These are phyloP conservation scores for Orcinus orca DNA, from an alignment of 2,113 vertebrate genomes.

Conservation along the genomic window DNA sequence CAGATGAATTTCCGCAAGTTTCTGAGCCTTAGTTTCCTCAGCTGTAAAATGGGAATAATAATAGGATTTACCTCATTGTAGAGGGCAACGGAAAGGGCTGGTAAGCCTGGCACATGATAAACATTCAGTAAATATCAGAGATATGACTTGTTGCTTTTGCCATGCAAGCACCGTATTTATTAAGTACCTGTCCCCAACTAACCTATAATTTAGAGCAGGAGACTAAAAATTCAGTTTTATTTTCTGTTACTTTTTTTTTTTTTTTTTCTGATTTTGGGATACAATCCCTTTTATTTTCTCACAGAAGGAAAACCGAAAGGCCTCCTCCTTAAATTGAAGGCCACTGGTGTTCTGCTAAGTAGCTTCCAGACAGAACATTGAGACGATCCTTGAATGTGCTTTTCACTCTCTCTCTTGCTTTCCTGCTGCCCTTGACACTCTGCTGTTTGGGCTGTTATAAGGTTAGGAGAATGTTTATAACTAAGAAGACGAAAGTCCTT, in stretches of 20 bases:
- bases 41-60: background rate
- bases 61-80: background rate
- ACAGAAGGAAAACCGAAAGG: background rate
- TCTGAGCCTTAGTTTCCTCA: background rate
- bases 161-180: background rate
- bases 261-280: background rate
- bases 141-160: background rate
- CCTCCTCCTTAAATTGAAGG: background rate
- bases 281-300: background rate
- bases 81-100: background rate
- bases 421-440: background rate
- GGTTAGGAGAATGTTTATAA: background rate
- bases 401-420: background rate
- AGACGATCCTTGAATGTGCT: background rate
- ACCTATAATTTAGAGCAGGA: background rate
- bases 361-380: fast-evolving
- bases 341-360: background rate
- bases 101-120: background rate
- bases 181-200: background rate
- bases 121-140: background rate
- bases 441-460: background rate
- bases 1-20: background rate
- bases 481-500: background rate
- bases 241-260: background rate
- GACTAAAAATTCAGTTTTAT: background rate